These are phyloP conservation scores for Ursus arctos DNA, from an alignment of 2,113 vertebrate species.

Conservation along the genomic window DNA sequence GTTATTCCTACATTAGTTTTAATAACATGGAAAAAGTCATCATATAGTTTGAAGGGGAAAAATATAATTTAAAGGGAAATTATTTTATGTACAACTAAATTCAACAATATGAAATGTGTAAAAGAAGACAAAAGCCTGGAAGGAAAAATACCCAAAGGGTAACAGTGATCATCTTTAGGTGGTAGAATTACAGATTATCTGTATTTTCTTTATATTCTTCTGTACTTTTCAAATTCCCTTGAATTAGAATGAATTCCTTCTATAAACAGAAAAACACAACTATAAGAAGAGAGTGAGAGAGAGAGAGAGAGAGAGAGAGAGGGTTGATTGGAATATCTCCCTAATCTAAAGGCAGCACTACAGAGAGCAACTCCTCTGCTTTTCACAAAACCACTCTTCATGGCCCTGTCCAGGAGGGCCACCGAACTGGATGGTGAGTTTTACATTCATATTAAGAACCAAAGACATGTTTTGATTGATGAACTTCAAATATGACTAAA, in stretches of 20 bases:
- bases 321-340: not conserved
- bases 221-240: not conserved
- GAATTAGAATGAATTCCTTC: not conserved
- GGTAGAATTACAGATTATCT: not conserved
- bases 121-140: not conserved
- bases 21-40: not conserved
- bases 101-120: not conserved
- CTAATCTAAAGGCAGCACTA: not conserved
- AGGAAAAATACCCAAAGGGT: not conserved
- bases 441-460: not conserved
- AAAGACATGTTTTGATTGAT: not conserved
- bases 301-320: not conserved
- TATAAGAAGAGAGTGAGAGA: not conserved
- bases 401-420: not conserved
- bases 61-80: not conserved
- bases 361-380: not conserved
- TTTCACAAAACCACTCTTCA: not conserved
- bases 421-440: not conserved
- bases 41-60: not conserved
- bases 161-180: not conserved
- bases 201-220: not conserved
- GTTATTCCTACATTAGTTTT: not conserved
- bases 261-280: not conserved
- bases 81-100: not conserved
- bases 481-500: not conserved